Base-by-base conservation (phyloP, 2,888 invertebrate genomes). In the Coenonympha arcania region DNA sequence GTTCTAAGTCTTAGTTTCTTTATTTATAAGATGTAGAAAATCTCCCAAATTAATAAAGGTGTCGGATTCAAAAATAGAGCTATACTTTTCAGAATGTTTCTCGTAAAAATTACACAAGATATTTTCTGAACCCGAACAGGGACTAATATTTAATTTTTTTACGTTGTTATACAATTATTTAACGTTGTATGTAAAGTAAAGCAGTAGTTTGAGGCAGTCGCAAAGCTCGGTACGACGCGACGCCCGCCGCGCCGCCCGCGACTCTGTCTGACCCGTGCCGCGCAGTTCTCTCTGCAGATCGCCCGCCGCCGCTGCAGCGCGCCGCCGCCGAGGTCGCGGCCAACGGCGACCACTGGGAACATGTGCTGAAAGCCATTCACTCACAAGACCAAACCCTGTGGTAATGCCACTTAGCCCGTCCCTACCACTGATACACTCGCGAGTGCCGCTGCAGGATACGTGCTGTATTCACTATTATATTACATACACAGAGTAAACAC, bases 331-430 rank as follows among this genome's bases (percentile, higher is more conserved):
- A 89, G 73, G 89, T 90, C 70, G 89, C 89, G 73, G 77, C 83
- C 80, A 88, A 88, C 80, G 90, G 90, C 69, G 90, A 90, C 86
- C 88, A 87, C 76, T 89, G 89, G 87, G 90, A 90, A 88, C 88
- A 88, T 82, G 88, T 88, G 79, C 88, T 90, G 87, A 87, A 86
- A 82, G 77, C 85, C 61, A 82, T 85, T 64, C 81, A 82, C 74
- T 74, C 83, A 76, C 86, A 85, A 82, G 85, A 87, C 65, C 80
- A 79, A 76, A 81, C 77, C 74, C 73, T 86, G 86, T 87, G 87
- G 87, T 87, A 87, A 87, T 83, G 76, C 81, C 80, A 81, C 83
- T 76, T 68, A 73, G 31, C 69, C 65, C 66, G 68, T 67, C 63
- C 67, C 68, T 66, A 66, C 69, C 69, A 20, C 30, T 13, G 13